Conservation (phyloP, 2,888 invertebrate species). For the Lutraria lutraria region DNA sequence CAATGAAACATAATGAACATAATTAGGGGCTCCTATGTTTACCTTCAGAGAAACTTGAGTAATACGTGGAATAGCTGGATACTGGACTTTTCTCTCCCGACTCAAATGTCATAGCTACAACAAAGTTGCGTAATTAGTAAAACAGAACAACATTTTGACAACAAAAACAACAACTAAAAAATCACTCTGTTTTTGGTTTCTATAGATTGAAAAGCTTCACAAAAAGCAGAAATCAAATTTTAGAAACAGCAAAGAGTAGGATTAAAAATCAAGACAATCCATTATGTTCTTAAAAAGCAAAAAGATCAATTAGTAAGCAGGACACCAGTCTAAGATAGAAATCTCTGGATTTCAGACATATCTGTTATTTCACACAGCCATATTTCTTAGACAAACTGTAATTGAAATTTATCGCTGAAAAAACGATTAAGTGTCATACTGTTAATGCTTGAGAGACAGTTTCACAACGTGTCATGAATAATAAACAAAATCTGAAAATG, state of each 20-base stretch:
- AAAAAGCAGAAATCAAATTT: background rate
- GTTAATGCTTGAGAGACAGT: background rate
- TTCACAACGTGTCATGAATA: background rate
- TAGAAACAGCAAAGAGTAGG: background rate
- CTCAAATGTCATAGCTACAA: conserved; percentile 23
- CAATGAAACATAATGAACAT: background rate
- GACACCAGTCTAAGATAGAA: background rate
- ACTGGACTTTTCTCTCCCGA: conserved; percentile 61
- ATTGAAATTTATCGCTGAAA: background rate
- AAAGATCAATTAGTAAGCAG: background rate
- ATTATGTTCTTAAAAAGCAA: background rate
- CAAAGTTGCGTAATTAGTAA: conserved; percentile 24
- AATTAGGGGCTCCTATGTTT: conserved; percentile 15
- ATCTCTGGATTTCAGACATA: background rate
- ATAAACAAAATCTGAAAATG: background rate
- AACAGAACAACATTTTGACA: conserved; percentile 11
- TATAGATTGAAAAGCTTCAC: background rate
- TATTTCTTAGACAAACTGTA: background rate
- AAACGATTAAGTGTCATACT: background rate
- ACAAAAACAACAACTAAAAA: background rate
- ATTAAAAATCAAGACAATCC: background rate
- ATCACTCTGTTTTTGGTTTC: background rate
- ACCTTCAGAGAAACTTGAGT: conserved; percentile 70
- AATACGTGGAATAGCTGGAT: conserved; percentile 69
- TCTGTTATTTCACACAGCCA: background rate